Conservation (phyloP, 2,797 vertebrate genomes). For the Momotus momota region DNA sequence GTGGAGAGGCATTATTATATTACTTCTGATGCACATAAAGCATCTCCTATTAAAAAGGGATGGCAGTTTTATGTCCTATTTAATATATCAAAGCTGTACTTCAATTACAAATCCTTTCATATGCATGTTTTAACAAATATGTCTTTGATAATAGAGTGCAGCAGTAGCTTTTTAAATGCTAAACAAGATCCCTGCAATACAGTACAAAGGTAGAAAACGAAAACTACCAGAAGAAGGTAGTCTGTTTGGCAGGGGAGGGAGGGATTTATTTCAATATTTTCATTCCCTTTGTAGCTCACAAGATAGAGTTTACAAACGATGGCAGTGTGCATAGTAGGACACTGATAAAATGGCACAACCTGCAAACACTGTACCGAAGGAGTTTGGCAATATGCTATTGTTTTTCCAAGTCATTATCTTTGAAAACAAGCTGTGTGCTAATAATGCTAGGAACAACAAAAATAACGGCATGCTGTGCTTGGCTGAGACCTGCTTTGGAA, state of each 20-base stretch:
- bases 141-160: slow-evolving; percentile 77
- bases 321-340: not conserved
- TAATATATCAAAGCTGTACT: slow-evolving; percentile 80
- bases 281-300: not conserved
- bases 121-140: slow-evolving; percentile 81
- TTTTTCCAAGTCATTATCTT: slow-evolving; percentile 52
- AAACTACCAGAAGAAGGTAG: not conserved
- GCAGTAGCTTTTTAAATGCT: slow-evolving; percentile 71
- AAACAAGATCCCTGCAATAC: slow-evolving; percentile 29
- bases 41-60: slow-evolving; percentile 77
- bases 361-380: not conserved
- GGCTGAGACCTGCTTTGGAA: slow-evolving; percentile 15
- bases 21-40: slow-evolving; percentile 80
- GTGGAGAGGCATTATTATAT: slow-evolving; percentile 78
- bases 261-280: slow-evolving; percentile 32
- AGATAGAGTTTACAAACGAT: slow-evolving; percentile 17
- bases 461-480: not conserved
- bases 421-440: slow-evolving; percentile 58
- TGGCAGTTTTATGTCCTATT: slow-evolving; percentile 80
- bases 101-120: slow-evolving; percentile 81
- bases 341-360: slow-evolving; percentile 25
- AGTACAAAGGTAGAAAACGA: slow-evolving; percentile 14
- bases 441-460: slow-evolving; percentile 28
- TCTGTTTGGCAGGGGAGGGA: slow-evolving; percentile 1
- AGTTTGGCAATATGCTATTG: slow-evolving; percentile 18